These are phyloP conservation scores for Aphyosemion australe DNA, from an alignment of 2,113 vertebrate species.

Conservation along the genomic window DNA sequence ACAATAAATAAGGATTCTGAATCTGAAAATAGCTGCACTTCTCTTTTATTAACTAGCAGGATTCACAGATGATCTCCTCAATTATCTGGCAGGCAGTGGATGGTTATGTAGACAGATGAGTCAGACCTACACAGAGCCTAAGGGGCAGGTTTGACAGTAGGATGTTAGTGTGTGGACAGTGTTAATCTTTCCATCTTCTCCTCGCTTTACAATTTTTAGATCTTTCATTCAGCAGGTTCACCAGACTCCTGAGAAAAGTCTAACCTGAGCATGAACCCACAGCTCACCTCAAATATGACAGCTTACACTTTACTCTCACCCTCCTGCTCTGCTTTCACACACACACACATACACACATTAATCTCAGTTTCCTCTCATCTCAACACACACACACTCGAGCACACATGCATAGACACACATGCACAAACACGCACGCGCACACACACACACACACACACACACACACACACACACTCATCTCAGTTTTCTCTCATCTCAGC, in stretches of 20 bases:
- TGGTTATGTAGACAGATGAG: conserved; percentile 1
- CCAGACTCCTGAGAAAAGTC: conserved; percentile 72
- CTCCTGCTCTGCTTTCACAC: conserved; percentile 45
- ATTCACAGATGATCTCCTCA: conserved; percentile 5
- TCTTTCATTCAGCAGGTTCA: conserved; percentile 63
- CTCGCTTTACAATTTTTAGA: conserved; percentile 51
- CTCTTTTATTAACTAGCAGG: rapidly evolving
- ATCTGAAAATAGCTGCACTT: no score
- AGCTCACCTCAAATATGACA: conserved; percentile 75
- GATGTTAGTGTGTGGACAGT: conserved; percentile 51
- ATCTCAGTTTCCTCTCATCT: no score
- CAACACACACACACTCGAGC: conserved; percentile 6
- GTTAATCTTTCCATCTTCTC: conserved; percentile 57
- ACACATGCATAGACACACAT: conserved; percentile 16
- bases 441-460: background rate
- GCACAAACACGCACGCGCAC: conserved; percentile 41
- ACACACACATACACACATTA: conserved; percentile 27
- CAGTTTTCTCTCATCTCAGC: conserved; percentile 54
- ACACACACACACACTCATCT: conserved; percentile 33
- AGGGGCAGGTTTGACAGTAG: conserved; percentile 16
- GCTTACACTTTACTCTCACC: conserved; percentile 68
- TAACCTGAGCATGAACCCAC: conserved; percentile 75
- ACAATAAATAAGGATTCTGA: no score
- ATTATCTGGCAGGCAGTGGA: background rate
- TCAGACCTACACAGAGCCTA: conserved; percentile 5